Conservation (phyloP, 2,113 vertebrate species). For the Microcebus ravelobensis region DNA sequence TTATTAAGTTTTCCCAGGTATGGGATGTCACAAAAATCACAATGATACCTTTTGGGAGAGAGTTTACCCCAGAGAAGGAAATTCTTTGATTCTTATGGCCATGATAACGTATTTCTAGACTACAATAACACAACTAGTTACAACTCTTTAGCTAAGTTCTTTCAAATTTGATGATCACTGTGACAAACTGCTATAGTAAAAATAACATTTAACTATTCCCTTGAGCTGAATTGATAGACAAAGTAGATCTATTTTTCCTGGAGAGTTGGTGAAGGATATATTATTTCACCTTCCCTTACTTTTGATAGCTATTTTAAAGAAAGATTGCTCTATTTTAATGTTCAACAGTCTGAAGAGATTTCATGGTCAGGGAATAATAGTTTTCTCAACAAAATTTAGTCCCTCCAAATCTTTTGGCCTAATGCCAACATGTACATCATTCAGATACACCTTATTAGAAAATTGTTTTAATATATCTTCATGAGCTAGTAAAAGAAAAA, state of each 20-base stretch:
- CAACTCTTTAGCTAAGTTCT: conserved; percentile 5
- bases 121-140: not conserved
- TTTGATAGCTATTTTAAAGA: conserved; percentile 71
- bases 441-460: not conserved
- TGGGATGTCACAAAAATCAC: not conserved
- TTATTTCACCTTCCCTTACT: conserved; percentile 49
- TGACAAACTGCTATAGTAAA: conserved; percentile 4
- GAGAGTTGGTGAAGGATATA: not conserved
- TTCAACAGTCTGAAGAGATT: conserved; percentile 70
- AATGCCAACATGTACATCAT: conserved; percentile 25
- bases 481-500: conserved; percentile 18
- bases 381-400: conserved; percentile 70
- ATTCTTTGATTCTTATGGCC: not conserved
- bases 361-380: conserved; percentile 67
- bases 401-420: not conserved
- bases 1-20: not conserved
- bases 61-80: not conserved
- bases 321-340: conserved; percentile 66
- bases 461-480: conserved; percentile 2
- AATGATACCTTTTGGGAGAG: not conserved
- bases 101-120: conserved; percentile 26
- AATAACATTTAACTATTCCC: conserved; percentile 59
- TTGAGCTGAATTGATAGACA: conserved; percentile 52
- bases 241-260: conserved; percentile 31
- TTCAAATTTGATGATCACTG: conserved; percentile 32